Base-by-base conservation (phyloP, 2,888 invertebrate genomes). In the Cheilosia scutellata region DNA sequence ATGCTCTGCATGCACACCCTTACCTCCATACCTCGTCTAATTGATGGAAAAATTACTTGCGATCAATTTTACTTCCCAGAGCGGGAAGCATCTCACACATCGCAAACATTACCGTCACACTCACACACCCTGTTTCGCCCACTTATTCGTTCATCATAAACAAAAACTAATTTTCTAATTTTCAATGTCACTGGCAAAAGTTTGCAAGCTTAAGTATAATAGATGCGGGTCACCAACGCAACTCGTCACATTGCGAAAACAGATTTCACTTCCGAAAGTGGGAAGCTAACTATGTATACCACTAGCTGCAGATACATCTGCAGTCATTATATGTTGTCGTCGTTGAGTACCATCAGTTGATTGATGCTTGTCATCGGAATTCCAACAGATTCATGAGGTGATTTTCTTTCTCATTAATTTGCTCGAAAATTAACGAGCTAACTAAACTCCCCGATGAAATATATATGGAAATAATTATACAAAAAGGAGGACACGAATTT, bases 331-430 rank as follows among this genome's bases (percentile, higher is more conserved):
- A 11, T 20, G 20, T 7, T 4, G 11, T 2, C n/a, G 44, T n/a
- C 16, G 31, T 1, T n/a, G n/a, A 31, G 31, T 31, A 13, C 29
- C 44, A 11, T n/a, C 40, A 6, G 25, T 31, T 31, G 47, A 63
- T 33, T 63, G 63, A 47, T 66, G 40, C 66, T 27, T 66, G 53
- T 40, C 66, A 40, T 66, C 27, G 68, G 31, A n/a, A 55, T 72
- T 40, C 49, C 37, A 11, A 31, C 16, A 40, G 13, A 51, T 72
- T 62, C 40, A 60, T 16, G 51, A 58, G 60, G 33, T 58, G 71
- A 51, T 47, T 71, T 47, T 47, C 58, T 49, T 58, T 58, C 25
- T 29, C 47, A 49, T 71, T 60, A 71, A 37, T 68, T 55, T 42
- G 29, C 66, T 9, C 27, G 42, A 65, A 33, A 33, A 33, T 33